Conservation (phyloP, 2,888 invertebrate species). For the Caenorhabditis sinica region DNA sequence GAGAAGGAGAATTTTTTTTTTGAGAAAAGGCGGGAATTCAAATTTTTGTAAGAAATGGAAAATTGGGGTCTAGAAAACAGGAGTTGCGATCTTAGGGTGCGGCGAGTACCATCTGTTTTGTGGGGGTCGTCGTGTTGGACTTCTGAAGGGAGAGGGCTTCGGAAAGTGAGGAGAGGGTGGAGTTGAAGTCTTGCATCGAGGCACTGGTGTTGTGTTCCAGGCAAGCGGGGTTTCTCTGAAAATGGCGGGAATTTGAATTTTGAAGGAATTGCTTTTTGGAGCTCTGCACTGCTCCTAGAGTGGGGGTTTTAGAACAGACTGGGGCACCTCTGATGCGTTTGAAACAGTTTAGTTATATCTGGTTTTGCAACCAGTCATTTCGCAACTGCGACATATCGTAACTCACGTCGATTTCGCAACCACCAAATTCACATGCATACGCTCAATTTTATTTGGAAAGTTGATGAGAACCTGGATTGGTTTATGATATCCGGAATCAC, state of each 20-base stretch:
- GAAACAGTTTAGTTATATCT: too few relatives aligned
- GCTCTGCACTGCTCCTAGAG: too few relatives aligned
- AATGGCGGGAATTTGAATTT: conserved; percentile 14
- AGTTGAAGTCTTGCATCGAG: conserved; percentile 36
- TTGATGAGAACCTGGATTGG: too few relatives aligned
- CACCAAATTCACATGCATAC: too few relatives aligned
- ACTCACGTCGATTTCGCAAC: too few relatives aligned
- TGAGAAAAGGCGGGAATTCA: background rate
- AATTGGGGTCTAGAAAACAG: conserved; percentile 37
- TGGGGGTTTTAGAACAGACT: too few relatives aligned
- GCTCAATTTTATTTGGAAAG: too few relatives aligned
- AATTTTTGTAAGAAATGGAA: background rate
- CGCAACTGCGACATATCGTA: too few relatives aligned
- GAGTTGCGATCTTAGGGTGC: conserved; percentile 13
- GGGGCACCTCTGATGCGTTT: too few relatives aligned
- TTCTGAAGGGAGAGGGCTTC: conserved; percentile 8
- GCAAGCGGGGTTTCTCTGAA: conserved; percentile 58
- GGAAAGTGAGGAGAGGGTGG: conserved; percentile 5
- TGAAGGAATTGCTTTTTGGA: too few relatives aligned
- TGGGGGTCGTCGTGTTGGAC: conserved; percentile 16
- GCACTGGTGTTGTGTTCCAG: conserved; percentile 37
- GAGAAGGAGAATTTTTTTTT: background rate
- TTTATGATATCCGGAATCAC: too few relatives aligned
- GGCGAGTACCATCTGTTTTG: conserved; percentile 44
- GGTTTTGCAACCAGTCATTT: too few relatives aligned